These are phyloP conservation scores for Hoplias malabaricus DNA, from an alignment of 2,113 vertebrate genomes.

Conservation along the genomic window DNA sequence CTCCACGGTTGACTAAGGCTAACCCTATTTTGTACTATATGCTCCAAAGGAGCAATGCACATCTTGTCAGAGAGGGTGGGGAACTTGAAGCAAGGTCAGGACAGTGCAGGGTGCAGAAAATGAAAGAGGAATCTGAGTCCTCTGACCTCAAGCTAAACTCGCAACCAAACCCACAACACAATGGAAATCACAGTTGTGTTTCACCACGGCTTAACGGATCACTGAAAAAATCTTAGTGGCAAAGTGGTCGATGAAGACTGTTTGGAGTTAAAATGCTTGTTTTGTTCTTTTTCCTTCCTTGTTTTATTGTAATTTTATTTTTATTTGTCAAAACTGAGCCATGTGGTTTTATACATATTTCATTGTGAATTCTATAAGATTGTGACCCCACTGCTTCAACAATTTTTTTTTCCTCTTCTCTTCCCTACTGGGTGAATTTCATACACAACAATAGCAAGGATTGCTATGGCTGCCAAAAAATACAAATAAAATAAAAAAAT, in stretches of 20 bases:
- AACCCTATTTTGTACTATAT: slow-evolving; percentile 90
- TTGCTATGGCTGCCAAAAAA: too few relatives aligned
- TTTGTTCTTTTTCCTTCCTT: slow-evolving; percentile 43
- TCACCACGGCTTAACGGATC: slow-evolving; percentile 45
- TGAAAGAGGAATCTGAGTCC: slow-evolving; percentile 52
- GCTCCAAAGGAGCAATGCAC: slow-evolving; percentile 81
- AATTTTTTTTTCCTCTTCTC: too few relatives aligned
- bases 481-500: too few relatives aligned
- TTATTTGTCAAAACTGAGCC: slow-evolving; percentile 21
- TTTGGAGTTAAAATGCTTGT: slow-evolving; percentile 35
- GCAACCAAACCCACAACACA: slow-evolving; percentile 29
- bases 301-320: slow-evolving; percentile 29
- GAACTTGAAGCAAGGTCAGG: slow-evolving; percentile 59
- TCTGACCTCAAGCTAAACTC: slow-evolving; percentile 37
- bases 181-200: slow-evolving; percentile 28
- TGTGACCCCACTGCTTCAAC: slow-evolving; percentile 26
- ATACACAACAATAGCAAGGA: too few relatives aligned
- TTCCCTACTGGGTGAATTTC: too few relatives aligned
- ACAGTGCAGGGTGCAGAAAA: slow-evolving; percentile 42
- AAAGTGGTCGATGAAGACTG: slow-evolving; percentile 26
- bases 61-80: slow-evolving; percentile 67
- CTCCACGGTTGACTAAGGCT: slow-evolving; percentile 84
- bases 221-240: slow-evolving; percentile 52
- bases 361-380: slow-evolving; percentile 13
- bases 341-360: background rate